Conservation (phyloP, 2,888 invertebrate species). For the Nemapogon koenigi region DNA sequence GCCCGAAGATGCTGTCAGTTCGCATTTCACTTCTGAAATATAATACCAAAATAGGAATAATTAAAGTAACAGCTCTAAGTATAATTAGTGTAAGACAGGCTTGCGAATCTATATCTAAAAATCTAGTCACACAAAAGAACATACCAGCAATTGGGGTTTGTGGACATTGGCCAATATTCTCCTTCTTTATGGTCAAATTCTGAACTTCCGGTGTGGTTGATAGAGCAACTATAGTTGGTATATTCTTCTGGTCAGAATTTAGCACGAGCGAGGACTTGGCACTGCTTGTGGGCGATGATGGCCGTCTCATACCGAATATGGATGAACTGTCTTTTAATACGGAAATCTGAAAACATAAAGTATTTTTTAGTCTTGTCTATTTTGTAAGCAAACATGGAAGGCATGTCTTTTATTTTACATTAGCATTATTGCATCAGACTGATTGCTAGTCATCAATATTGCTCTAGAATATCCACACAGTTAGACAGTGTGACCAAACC, state of each 20-base stretch:
- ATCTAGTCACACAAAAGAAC: conserved; percentile 9
- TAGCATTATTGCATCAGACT: no score
- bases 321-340: conserved; percentile 41
- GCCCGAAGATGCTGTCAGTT: conserved; percentile 39
- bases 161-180: conserved; percentile 26
- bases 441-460: no score
- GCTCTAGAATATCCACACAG: no score
- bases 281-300: conserved; percentile 41
- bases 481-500: no score
- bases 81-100: no score
- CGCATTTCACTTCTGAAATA: conserved; percentile 52
- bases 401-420: no score
- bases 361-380: neutral
- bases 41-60: neutral
- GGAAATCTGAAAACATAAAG: conserved; percentile 39
- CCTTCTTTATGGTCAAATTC: conserved; percentile 61
- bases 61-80: no score
- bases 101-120: no score
- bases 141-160: conserved; percentile 44
- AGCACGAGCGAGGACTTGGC: conserved; percentile 28
- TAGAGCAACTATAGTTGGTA: conserved; percentile 29
- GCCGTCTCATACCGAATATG: conserved; percentile 36
- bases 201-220: conserved; percentile 37
- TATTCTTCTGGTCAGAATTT: conserved; percentile 31
- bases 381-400: no score